Percentiles rank a stretch among this genome's conserved stretches.
These are phyloP conservation scores for Oegoconia quadripuncta DNA, from an alignment of 2,888 invertebrate genomes.

Conservation along the genomic window DNA sequence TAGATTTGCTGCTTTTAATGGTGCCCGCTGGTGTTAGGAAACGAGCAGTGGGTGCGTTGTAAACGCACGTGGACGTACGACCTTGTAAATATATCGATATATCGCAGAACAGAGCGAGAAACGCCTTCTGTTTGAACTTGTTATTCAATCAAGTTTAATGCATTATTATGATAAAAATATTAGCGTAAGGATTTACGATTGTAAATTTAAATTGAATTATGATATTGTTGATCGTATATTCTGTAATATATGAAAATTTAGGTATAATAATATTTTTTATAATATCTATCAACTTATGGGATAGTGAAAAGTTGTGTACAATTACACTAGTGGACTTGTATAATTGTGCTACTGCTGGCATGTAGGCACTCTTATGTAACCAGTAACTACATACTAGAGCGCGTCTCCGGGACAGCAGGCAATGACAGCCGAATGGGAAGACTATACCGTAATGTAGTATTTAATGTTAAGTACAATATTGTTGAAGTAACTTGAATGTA, in stretches of 20 bases:
- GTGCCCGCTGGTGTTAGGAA: constrained; percentile 30
- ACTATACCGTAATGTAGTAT: constrained; percentile 58
- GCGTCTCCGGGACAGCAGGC: background rate
- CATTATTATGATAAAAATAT: constrained; percentile 39
- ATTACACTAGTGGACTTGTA: constrained; percentile 40
- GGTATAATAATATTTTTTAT: constrained; percentile 55
- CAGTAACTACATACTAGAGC: background rate
- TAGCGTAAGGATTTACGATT: constrained; percentile 61
- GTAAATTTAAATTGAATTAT: constrained; percentile 71
- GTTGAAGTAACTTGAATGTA: constrained; percentile 60
- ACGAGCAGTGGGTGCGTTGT: constrained; percentile 35
- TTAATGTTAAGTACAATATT: constrained; percentile 75
- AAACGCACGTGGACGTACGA: constrained; percentile 34
- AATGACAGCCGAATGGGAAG: constrained; percentile 23
- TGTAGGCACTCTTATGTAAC: constrained; percentile 12
- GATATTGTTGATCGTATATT: constrained; percentile 66
- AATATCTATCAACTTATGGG: constrained; percentile 48
- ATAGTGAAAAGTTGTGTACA: constrained; percentile 35
- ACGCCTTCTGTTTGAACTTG: constrained; percentile 24
- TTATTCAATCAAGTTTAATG: constrained; percentile 36
- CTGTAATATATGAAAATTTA: constrained; percentile 67
- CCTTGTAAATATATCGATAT: constrained; percentile 42
- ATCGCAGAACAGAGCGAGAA: constrained; percentile 7
- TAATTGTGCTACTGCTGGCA: constrained; percentile 34
- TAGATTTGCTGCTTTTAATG: no score